Percentiles rank a stretch among this genome's conserved stretches.
phyloP scores from a whole-genome alignment of 2,888 invertebrate species.

The Incurvaria masculella region DNA sequence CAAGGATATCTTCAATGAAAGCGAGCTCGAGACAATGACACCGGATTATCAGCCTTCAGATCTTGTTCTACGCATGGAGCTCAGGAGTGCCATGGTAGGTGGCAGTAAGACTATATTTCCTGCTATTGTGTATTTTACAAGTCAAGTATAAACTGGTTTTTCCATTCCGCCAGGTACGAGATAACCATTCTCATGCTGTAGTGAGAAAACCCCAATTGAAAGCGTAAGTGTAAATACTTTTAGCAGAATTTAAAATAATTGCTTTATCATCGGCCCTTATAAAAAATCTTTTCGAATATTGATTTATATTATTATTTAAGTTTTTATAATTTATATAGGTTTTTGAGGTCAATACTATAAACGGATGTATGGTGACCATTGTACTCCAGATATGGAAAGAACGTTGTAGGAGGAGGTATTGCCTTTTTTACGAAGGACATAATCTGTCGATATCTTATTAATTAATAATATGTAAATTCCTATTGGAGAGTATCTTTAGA shows the following conservation, averaged over 20 bases:
- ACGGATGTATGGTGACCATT: too few species aligned
- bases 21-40: conserved; percentile 26
- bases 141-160: not conserved
- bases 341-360: too few species aligned
- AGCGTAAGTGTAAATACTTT: too few species aligned
- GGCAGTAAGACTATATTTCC: not conserved
- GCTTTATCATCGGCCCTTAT: too few species aligned
- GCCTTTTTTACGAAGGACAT: conserved; percentile 5
- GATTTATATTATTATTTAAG: too few species aligned
- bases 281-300: too few species aligned
- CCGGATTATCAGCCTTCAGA: conserved; percentile 31
- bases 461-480: too few species aligned
- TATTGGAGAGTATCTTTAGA: too few species aligned
- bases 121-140: not conserved
- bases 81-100: conserved; percentile 30
- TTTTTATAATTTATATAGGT: too few species aligned
- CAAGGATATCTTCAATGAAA: conserved; percentile 31
- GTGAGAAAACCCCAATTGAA: conserved; percentile 21
- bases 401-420: too few species aligned
- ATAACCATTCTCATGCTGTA: conserved; percentile 24
- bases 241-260: too few species aligned
- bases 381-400: too few species aligned
- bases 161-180: conserved; percentile 25
- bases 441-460: conserved; percentile 1
- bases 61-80: conserved; percentile 27